These are phyloP conservation scores for Scytalopus superciliaris DNA, from an alignment of 2,113 vertebrate species.

Conservation along the genomic window DNA sequence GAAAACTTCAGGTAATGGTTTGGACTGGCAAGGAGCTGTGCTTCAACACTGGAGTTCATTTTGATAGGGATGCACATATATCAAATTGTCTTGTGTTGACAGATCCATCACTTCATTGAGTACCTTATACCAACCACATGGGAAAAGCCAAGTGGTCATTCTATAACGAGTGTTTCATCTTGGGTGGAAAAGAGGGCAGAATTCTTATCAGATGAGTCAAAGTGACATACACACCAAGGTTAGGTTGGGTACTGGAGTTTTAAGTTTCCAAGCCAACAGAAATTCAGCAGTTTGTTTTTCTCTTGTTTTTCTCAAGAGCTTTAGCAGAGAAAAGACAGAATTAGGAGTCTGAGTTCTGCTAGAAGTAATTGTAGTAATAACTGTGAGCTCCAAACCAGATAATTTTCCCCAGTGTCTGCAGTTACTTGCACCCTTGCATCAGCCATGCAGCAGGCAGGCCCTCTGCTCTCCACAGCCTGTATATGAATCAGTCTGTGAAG, in stretches of 20 bases:
- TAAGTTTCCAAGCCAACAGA: background rate
- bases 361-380: background rate
- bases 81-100: background rate
- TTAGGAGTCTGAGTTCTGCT: background rate
- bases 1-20: background rate
- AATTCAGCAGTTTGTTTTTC: background rate
- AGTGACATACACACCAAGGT: background rate
- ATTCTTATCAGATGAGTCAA: background rate
- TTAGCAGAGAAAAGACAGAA: background rate
- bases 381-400: background rate
- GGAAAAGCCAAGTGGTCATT: background rate
- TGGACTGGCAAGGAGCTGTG: background rate
- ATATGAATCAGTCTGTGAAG: background rate
- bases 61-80: background rate
- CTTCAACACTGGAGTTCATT: background rate
- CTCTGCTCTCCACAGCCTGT: background rate
- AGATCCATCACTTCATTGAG: background rate
- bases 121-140: background rate
- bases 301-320: background rate
- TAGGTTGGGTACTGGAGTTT: background rate
- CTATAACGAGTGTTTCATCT: background rate
- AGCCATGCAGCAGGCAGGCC: background rate
- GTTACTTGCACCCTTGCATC: background rate
- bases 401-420: background rate
- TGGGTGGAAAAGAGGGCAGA: background rate